Evolutionary conservation across 1,140 invertebrate genomes (phyloP).

Genomic region (Lepidotrigona ventralis): DNA sequence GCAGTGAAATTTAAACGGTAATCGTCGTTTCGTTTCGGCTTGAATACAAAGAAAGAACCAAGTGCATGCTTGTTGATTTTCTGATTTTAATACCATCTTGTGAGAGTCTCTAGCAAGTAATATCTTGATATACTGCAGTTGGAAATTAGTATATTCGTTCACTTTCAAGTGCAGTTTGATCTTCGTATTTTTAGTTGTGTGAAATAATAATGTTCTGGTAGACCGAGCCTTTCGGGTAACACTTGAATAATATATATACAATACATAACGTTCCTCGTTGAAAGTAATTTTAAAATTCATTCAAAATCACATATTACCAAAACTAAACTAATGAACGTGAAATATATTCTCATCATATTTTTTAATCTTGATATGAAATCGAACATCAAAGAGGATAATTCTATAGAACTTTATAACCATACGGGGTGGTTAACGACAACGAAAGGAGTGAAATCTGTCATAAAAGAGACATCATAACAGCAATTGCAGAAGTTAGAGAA

Average conservation of each 20-base stretch:
- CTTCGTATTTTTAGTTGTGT: no score
- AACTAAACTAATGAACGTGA: no score
- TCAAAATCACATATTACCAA: no score
- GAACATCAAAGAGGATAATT: not conserved
- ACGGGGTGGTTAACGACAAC: no score
- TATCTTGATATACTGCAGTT: not conserved
- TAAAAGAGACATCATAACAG: not conserved
- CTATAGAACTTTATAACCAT: not conserved
- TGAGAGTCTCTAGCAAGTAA: not conserved
- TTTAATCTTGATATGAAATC: no score
- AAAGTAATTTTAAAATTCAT: no score
- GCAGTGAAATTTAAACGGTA: slow-evolving; percentile 25
- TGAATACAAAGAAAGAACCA: not conserved
- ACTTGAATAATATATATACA: no score
- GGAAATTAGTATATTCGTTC: not conserved
- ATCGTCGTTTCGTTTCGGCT: not conserved
- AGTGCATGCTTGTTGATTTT: not conserved
- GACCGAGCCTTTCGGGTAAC: no score
- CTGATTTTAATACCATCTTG: not conserved
- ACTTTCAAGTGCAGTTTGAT: no score
- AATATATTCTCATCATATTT: no score
- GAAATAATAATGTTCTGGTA: no score
- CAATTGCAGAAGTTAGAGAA: not conserved
- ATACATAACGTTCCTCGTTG: no score
- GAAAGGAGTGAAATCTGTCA: not conserved